These are phyloP conservation scores for Flexamia atlantica DNA, from an alignment of 2,888 invertebrate genomes.

Conservation along the genomic window DNA sequence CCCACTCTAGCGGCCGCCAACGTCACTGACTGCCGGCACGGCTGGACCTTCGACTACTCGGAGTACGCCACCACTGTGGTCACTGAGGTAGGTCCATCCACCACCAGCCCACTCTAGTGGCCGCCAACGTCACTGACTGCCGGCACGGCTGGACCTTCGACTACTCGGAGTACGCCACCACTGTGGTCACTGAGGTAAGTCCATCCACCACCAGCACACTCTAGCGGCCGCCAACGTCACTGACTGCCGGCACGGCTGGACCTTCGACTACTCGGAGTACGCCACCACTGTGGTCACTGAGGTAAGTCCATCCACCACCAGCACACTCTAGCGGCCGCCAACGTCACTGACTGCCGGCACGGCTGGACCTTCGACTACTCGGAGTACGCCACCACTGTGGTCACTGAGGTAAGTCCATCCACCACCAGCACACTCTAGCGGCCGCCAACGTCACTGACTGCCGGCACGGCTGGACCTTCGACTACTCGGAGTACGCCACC, in stretches of 20 bases:
- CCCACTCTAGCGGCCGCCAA: slow-evolving; percentile 64
- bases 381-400: slow-evolving; percentile 84
- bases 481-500: slow-evolving; percentile 82
- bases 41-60: slow-evolving; percentile 86
- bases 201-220: slow-evolving; percentile 63
- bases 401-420: slow-evolving; percentile 82
- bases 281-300: slow-evolving; percentile 87
- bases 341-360: slow-evolving; percentile 77
- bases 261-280: slow-evolving; percentile 83
- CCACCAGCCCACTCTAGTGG: slow-evolving; percentile 65
- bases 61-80: slow-evolving; percentile 85
- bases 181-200: slow-evolving; percentile 88
- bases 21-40: slow-evolving; percentile 78
- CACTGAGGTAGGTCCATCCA: slow-evolving; percentile 80
- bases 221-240: slow-evolving; percentile 64
- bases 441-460: slow-evolving; percentile 75
- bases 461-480: slow-evolving; percentile 85
- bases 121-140: slow-evolving; percentile 75
- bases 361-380: slow-evolving; percentile 87
- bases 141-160: slow-evolving; percentile 87
- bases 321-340: slow-evolving; percentile 64
- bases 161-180: slow-evolving; percentile 81
- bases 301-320: slow-evolving; percentile 76
- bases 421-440: slow-evolving; percentile 65
- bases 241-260: slow-evolving; percentile 85